Evolutionary conservation across 1,140 invertebrate genomes (phyloP), one percentile per base, ranked within the genome.

Genomic region (Heliconius eleuchia): DNA sequence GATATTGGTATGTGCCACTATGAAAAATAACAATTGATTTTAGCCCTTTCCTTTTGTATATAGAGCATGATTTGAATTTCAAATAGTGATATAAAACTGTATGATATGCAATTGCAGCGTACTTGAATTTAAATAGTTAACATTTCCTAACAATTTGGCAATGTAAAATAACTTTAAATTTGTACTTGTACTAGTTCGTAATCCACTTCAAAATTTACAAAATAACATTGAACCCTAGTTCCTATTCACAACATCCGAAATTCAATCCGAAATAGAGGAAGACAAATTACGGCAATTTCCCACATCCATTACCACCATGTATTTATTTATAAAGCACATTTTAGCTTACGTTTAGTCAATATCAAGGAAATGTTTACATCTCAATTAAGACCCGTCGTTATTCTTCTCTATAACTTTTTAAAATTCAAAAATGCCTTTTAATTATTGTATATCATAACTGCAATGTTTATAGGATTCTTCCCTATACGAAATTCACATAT

Each of bases 181-280:
- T 46, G 42, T 57, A 34, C 34, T 57, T 57, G 55, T 57, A 57
- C 55, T 23, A 23, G 55, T 57, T 57, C 19, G 23, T 27, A 66
- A 66, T 66, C 3, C 23, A 27, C 60, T 8, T 66, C 23, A 30
- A 16, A 57, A 57, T 55, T 55, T 55, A 55, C 34, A 34, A 16
- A 57, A 57, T n/a, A 46, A 46, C 42, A 46, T 57, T n/a, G n/a
- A n/a, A 57, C 55, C n/a, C 55, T 57, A n/a, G 55, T 57, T 57
- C n/a, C 55, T 57, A 57, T 57, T 57, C 55, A 57, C 55, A 57
- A n/a, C 55, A 57, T 57, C 1, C 55, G 55, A 57, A 57, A 57
- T 57, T 23, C 55, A 57, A 19, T 66, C 8, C 30, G 60, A 9
- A 27, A n/a, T 27, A 66, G 60, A 4, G 23, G 60, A 66, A 66